Base-by-base conservation (phyloP, 1,140 invertebrate genomes). In the Argopecten irradians region DNA sequence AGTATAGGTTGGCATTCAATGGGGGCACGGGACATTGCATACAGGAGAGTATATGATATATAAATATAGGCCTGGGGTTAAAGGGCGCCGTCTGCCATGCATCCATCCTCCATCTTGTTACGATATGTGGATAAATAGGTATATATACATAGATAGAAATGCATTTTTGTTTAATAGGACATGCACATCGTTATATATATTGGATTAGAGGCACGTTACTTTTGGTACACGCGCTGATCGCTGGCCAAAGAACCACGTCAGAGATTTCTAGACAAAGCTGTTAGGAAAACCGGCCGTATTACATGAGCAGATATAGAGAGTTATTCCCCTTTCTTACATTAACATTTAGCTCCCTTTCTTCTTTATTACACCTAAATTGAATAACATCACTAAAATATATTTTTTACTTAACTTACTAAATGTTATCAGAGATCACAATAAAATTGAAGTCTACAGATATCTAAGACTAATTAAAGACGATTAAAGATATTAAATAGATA, bases 91-190 rank as follows among this genome's bases (percentile, higher is more conserved):
- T 83, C 35, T 88, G 87, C 86, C 90, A 90, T 90, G 90, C 90
- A 89, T 90, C 90, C 90, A 90, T 90, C 90, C 87, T 87, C 86
- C 87, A 88, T 90, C 86, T 90, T 90, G 86, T 82, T 87, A 83
- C 82, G 39, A 87, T 83, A 82, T 55, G 86, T 36, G 82, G 82
- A 87, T 87, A 87, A 41, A 87, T 86, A 55, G 55, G 36, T 87
- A 83, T 82, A 87, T 87, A 83, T 71, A 71, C 55, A 71, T 71
- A 71, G 28, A 71, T 71, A 71, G 55, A 71, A 71, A 71, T 71
- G 55, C 55, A 28, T 71, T 28, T 71, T 71, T 71, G 55, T 71
- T 71, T 71, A 71, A 71, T 71, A 71, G 28, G 55, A 71, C 55
- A 71, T 71, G 55, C 55, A 71, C 55, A 71, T 71, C 55, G 55